Conservation (phyloP, 2,888 invertebrate species). For the Apamea sordens region DNA sequence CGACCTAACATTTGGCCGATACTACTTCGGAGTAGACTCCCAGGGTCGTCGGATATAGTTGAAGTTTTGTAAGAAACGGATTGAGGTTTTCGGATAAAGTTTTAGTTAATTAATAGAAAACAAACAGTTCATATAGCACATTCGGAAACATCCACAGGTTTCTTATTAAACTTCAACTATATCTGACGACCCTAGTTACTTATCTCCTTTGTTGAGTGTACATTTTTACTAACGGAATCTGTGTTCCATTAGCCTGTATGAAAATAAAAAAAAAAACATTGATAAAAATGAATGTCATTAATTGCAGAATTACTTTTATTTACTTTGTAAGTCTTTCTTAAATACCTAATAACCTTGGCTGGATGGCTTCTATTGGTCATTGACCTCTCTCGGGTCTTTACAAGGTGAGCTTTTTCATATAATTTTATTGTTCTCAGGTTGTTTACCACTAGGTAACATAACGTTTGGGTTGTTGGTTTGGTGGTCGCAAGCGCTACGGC, state of each 20-base stretch:
- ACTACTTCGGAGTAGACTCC: too few relatives aligned
- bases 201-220: not conserved
- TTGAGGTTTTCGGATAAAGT: too few relatives aligned
- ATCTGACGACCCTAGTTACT: too few relatives aligned
- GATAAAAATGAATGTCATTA: slow-evolving; percentile 13
- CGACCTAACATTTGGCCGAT: too few relatives aligned
- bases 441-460: not conserved
- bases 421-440: not conserved
- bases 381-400: not conserved
- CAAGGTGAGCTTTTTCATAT: not conserved
- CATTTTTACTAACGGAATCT: slow-evolving; percentile 1
- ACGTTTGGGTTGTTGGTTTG: not conserved
- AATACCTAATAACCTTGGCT: not conserved
- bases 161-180: too few relatives aligned
- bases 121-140: too few relatives aligned
- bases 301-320: slow-evolving; percentile 2
- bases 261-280: slow-evolving; percentile 10
- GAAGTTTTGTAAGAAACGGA: too few relatives aligned
- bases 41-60: too few relatives aligned
- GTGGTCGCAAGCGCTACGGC: too few relatives aligned
- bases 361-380: not conserved
- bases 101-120: too few relatives aligned
- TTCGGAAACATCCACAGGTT: too few relatives aligned
- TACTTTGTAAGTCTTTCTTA: not conserved
- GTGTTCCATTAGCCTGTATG: slow-evolving; percentile 19